Percentiles rank a stretch among this genome's conserved stretches.
phyloP scores from a whole-genome alignment of 1,140 invertebrate genomes.

The Parapsyche elsis region DNA sequence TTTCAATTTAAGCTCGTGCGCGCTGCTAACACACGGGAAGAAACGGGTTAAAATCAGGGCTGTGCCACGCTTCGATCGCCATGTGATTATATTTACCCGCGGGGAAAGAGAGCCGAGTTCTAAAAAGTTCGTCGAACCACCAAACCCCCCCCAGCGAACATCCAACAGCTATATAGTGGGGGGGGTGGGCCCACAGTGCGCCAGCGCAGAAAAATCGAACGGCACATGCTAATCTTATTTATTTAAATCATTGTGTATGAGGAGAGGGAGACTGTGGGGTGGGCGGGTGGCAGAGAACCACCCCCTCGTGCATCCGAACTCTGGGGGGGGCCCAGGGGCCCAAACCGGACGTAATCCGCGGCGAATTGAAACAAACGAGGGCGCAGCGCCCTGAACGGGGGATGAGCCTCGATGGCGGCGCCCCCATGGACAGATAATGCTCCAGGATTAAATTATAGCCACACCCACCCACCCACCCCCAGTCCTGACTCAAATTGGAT shows the following conservation, averaged over 20 bases:
- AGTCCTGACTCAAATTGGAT: constrained; percentile 48
- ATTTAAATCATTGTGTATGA: constrained; percentile 53
- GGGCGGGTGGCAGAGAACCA: background rate
- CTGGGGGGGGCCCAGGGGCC: background rate
- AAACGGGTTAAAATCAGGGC: too few species aligned
- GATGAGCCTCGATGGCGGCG: constrained; percentile 22
- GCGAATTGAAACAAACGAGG: constrained; percentile 55
- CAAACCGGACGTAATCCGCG: constrained; percentile 48
- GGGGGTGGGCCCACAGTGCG: constrained; percentile 32
- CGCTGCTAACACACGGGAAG: too few species aligned
- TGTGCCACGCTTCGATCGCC: background rate
- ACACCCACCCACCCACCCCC: too few species aligned
- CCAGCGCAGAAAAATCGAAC: constrained; percentile 55
- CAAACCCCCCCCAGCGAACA: background rate
- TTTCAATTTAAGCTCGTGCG: background rate
- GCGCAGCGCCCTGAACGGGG: constrained; percentile 28
- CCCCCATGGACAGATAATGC: constrained; percentile 40
- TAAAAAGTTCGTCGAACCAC: constrained; percentile 23
- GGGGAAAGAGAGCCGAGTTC: too few species aligned
- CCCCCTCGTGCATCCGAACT: background rate
- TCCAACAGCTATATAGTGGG: background rate
- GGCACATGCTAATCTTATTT: constrained; percentile 55
- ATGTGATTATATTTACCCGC: background rate
- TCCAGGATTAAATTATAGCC: constrained; percentile 48
- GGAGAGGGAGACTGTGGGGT: constrained; percentile 31